Evolutionary conservation across 64 coral and sea anemone species (phyloP).

Genomic region (Pocillopora verrucosa): DNA sequence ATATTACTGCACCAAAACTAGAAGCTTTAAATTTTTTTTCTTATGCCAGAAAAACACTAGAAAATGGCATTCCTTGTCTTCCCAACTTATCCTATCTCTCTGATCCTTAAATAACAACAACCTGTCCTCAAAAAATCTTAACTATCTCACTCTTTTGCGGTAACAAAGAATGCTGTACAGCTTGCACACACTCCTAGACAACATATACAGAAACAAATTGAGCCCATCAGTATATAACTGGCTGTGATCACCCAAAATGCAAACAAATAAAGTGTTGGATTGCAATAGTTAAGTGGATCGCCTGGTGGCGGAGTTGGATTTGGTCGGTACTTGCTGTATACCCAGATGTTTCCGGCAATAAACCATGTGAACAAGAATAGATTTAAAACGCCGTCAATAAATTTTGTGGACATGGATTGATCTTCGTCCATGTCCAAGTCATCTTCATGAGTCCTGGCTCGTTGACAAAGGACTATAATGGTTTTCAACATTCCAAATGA

Average conservation of each 20-base stretch:
- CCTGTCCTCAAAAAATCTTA: neutral
- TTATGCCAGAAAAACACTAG: too few relatives aligned
- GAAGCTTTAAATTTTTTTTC: too few relatives aligned
- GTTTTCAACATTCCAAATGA: slow-evolving; percentile 99
- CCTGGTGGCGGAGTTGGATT: slow-evolving; percentile 73
- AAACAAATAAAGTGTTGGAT: slow-evolving; percentile 96
- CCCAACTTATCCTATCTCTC: too few relatives aligned
- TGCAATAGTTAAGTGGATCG: slow-evolving; percentile 95
- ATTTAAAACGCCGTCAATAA: slow-evolving; percentile 97
- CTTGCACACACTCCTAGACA: slow-evolving; percentile 97
- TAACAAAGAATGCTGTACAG: slow-evolving; percentile 98
- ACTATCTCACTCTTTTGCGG: slow-evolving; percentile 62
- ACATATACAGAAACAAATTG: slow-evolving; percentile 99
- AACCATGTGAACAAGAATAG: slow-evolving; percentile 99
- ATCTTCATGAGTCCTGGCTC: slow-evolving; percentile 81
- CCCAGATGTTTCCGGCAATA: slow-evolving; percentile 99
- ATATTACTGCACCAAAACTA: too few relatives aligned
- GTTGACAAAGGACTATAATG: slow-evolving; percentile 90
- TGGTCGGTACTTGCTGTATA: slow-evolving; percentile 95
- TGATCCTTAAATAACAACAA: neutral
- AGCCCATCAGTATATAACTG: slow-evolving; percentile 97
- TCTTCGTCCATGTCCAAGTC: slow-evolving; percentile 93
- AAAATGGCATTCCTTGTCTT: too few relatives aligned
- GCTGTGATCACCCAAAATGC: slow-evolving; percentile 99
- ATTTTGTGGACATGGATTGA: slow-evolving; percentile 99